Conservation (phyloP, 2,888 invertebrate species). For the Lysandra coridon region DNA sequence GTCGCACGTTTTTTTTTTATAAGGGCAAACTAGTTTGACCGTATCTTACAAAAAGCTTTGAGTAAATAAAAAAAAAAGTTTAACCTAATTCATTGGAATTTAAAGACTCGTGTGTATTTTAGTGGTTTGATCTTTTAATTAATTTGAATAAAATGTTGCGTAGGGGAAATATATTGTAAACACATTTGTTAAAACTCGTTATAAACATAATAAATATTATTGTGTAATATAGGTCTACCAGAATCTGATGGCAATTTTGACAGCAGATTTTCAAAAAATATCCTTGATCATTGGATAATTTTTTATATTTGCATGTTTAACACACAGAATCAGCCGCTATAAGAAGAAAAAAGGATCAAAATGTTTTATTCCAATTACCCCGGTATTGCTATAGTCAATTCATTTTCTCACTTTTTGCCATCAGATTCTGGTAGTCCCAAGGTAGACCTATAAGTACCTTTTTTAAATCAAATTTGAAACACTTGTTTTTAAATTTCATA, state of each 20-base stretch:
- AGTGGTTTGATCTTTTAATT: conserved; percentile 2
- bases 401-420: no score
- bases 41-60: background rate
- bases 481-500: no score
- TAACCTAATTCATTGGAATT: background rate
- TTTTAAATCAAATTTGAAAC: no score
- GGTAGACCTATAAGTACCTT: background rate
- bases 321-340: no score
- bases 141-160: conserved; percentile 16
- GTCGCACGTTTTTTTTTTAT: conserved; percentile 1
- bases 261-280: no score
- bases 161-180: background rate
- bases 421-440: no score
- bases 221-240: background rate
- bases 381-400: no score
- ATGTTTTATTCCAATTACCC: no score
- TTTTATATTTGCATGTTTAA: no score
- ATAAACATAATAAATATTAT: background rate
- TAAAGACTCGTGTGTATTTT: background rate
- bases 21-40: conserved; percentile 5
- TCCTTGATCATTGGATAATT: no score
- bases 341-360: no score
- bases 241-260: no score
- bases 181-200: background rate
- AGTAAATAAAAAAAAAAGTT: background rate